These are phyloP conservation scores for Chrysemys picta DNA, from an alignment of 2,113 vertebrate species.

Conservation along the genomic window DNA sequence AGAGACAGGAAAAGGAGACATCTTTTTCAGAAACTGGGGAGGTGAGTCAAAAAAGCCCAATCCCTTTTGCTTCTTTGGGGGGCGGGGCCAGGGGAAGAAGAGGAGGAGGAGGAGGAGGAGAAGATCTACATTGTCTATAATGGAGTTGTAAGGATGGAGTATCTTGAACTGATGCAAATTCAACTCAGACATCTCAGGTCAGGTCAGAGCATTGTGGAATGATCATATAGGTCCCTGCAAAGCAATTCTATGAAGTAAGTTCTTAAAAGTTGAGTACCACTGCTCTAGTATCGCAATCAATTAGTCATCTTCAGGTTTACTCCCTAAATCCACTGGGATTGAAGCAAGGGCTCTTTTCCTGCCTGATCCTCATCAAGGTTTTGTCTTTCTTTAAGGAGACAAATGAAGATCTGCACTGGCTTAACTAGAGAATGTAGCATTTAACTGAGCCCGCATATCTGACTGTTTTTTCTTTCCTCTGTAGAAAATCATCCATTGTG, in stretches of 20 bases:
- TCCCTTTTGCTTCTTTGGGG: neutral
- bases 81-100: too few relatives aligned
- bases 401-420: neutral
- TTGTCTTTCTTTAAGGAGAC: neutral
- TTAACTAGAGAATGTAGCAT: neutral
- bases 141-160: neutral
- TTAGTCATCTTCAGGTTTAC: neutral
- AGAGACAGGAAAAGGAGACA: neutral
- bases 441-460: neutral
- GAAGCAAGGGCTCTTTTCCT: accelerated
- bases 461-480: neutral
- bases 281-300: neutral
- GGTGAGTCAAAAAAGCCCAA: neutral
- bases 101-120: neutral
- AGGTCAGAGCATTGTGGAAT: neutral
- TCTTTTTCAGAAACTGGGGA: neutral
- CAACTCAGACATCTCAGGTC: neutral
- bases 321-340: neutral
- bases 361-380: neutral
- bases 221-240: neutral
- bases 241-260: neutral
- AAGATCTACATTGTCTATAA: neutral
- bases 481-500: neutral
- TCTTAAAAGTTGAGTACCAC: neutral
- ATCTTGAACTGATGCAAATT: accelerated